A percentile compares a stretch with the other conserved stretches of the same genome.
Evolutionary conservation across 2,113 vertebrate genomes (phyloP).

Genomic region (Strigops habroptila): DNA sequence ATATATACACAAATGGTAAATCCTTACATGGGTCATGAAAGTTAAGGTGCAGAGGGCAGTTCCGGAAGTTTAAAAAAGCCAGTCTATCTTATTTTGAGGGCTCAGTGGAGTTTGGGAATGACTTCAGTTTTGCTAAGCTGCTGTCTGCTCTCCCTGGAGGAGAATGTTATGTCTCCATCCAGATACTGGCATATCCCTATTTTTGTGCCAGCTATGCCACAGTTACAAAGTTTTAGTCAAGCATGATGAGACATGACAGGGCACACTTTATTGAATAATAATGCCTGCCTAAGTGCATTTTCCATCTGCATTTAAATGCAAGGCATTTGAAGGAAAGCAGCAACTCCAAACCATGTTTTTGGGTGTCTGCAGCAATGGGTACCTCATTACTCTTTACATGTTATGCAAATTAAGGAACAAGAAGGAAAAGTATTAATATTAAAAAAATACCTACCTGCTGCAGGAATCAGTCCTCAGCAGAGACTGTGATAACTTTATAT

Average conservation of each 20-base stretch:
- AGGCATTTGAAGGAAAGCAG: conserved; percentile 18
- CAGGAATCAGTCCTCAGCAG: neutral
- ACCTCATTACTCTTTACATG: neutral
- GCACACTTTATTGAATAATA: conserved; percentile 38
- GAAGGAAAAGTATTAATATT: neutral
- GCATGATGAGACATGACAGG: conserved; percentile 47
- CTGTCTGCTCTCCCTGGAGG: neutral
- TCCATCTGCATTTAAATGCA: conserved; percentile 38
- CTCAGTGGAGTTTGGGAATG: neutral
- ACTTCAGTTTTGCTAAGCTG: neutral
- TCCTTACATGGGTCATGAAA: neutral
- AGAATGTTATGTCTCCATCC: conserved; percentile 25
- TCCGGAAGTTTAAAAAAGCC: neutral
- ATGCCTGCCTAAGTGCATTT: conserved; percentile 47
- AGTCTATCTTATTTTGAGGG: neutral
- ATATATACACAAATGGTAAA: neutral
- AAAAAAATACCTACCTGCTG: neutral
- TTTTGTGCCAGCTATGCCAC: conserved; percentile 49
- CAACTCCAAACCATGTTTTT: neutral
- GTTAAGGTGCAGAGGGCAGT: neutral
- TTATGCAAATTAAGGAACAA: conserved; percentile 15
- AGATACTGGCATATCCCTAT: conserved; percentile 25
- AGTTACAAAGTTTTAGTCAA: conserved; percentile 46
- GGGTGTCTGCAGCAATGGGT: neutral
- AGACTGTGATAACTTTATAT: neutral